Percentiles rank a stretch among this genome's conserved stretches.
These are phyloP conservation scores for Spodoptera litura DNA, from an alignment of 1,140 invertebrate species.

Conservation along the genomic window DNA sequence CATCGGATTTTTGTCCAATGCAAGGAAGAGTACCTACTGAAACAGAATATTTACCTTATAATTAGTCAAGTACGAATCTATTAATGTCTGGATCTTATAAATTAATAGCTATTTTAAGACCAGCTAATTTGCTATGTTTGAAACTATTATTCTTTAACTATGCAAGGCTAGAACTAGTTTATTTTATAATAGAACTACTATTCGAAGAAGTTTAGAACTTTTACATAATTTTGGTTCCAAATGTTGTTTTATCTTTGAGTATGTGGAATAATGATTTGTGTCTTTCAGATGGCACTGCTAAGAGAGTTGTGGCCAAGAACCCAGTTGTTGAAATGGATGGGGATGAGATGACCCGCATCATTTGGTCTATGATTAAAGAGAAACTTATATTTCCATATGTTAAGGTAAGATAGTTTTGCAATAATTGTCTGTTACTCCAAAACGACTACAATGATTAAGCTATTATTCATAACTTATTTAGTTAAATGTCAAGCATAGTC, in stretches of 20 bases:
- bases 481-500: too few species aligned
- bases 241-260: too few species aligned
- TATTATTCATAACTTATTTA: too few species aligned
- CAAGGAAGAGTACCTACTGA: not conserved
- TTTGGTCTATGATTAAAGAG: constrained; percentile 96
- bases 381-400: constrained; percentile 95
- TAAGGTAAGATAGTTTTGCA: constrained; percentile 87
- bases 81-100: not conserved
- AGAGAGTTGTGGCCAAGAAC: constrained; percentile 89
- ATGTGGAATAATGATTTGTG: constrained; percentile 18
- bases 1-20: not conserved
- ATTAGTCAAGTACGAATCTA: not conserved
- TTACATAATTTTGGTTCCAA: too few species aligned
- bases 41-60: not conserved
- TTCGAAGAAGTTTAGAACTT: too few species aligned
- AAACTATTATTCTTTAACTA: too few species aligned
- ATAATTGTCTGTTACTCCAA: too few species aligned
- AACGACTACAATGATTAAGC: not conserved
- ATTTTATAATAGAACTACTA: too few species aligned
- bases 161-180: too few species aligned
- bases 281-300: constrained; percentile 86
- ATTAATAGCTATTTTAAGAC: not conserved
- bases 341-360: constrained; percentile 96
- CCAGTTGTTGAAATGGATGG: constrained; percentile 97
- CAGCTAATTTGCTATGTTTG: not conserved